phyloP scores from a whole-genome alignment of 2,888 invertebrate genomes.

The Monopis laevigella region DNA sequence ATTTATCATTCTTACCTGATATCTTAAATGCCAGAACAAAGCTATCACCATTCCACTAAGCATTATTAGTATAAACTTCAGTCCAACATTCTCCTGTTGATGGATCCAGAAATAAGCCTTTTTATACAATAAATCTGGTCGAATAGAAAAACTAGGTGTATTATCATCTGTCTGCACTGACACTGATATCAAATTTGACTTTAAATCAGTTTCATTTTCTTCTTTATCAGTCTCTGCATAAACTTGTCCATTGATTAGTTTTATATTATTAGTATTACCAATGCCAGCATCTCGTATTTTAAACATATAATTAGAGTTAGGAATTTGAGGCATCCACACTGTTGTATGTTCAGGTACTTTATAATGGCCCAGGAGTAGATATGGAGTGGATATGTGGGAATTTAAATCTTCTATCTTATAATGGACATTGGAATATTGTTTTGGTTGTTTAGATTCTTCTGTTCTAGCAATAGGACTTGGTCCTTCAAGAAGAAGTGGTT shows the following conservation, averaged over 20 bases:
- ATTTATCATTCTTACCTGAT: conserved; percentile 71
- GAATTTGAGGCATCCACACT: conserved; percentile 45
- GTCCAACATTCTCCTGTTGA: conserved; percentile 79
- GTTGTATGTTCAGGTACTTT: conserved; percentile 72
- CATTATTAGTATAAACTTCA: conserved; percentile 75
- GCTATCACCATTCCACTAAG: conserved; percentile 73
- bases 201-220: conserved; percentile 53
- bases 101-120: conserved; percentile 70
- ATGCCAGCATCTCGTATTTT: conserved; percentile 29
- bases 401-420: conserved; percentile 52
- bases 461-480: conserved; percentile 42
- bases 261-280: conserved; percentile 33
- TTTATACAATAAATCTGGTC: conserved; percentile 50
- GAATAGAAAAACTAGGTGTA: conserved; percentile 47
- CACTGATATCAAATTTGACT: conserved; percentile 54
- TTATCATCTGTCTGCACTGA: conserved; percentile 69
- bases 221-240: conserved; percentile 39
- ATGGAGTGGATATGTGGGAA: conserved; percentile 49
- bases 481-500: conserved; percentile 78
- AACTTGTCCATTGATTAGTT: conserved; percentile 50
- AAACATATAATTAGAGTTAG: conserved; percentile 40
- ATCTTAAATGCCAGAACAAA: conserved; percentile 80
- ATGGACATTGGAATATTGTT: conserved; percentile 58
- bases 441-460: conserved; percentile 45
- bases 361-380: conserved; percentile 72